Evolutionary conservation across 23 tunicate species (phyloP).

Genomic region (Trididemnum miniatum): DNA sequence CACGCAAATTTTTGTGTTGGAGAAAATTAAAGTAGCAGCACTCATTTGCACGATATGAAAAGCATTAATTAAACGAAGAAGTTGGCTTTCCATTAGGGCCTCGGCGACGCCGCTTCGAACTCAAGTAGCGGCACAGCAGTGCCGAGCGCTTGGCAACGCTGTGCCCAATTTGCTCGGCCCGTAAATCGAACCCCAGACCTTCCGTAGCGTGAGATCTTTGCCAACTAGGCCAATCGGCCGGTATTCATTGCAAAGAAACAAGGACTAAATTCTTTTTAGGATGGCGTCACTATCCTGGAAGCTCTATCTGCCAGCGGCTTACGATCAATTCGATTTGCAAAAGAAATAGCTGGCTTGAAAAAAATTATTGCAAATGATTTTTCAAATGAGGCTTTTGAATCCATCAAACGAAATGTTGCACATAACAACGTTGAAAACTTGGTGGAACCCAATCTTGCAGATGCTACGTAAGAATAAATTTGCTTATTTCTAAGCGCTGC

Average conservation of each 20-base stretch:
- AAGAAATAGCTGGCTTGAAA: slow-evolving; percentile 76
- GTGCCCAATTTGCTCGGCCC: not conserved
- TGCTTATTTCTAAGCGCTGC: no score
- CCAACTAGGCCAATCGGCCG: not conserved
- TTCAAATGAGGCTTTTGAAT: slow-evolving; percentile 68
- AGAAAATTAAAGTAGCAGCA: no score
- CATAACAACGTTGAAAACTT: slow-evolving; percentile 65
- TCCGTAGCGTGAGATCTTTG: not conserved
- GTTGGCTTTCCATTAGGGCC: no score
- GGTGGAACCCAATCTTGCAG: slow-evolving; percentile 63
- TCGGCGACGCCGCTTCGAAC: no score
- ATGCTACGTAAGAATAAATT: slow-evolving; percentile 82
- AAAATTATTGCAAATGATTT: slow-evolving; percentile 87
- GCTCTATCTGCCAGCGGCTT: slow-evolving; percentile 96
- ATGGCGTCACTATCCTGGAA: slow-evolving; percentile 82
- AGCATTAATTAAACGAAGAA: no score
- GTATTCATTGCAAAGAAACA: not conserved
- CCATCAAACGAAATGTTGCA: slow-evolving; percentile 56
- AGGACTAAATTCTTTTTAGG: slow-evolving; percentile 18
- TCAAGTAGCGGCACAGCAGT: no score
- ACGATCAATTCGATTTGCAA: slow-evolving; percentile 87
- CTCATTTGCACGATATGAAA: no score
- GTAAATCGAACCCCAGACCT: not conserved
- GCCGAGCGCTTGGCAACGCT: no score
- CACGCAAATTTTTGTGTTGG: no score